These are phyloP conservation scores for Mayetiola destructor DNA, from an alignment of 2,888 invertebrate species.

Conservation along the genomic window DNA sequence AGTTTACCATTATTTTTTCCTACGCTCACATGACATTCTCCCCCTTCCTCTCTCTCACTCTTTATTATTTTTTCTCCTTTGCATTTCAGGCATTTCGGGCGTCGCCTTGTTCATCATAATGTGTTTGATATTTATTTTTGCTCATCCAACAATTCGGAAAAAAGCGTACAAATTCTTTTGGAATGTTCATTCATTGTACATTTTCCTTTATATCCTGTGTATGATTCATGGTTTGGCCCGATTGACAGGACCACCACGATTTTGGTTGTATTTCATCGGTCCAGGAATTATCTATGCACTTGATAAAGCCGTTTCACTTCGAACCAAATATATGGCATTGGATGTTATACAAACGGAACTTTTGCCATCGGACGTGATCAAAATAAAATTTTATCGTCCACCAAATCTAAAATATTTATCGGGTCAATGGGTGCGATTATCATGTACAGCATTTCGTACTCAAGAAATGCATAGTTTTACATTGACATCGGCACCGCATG, in stretches of 20 bases:
- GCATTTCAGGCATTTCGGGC: constrained; percentile 60
- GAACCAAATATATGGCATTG: constrained; percentile 81
- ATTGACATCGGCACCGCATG: constrained; percentile 88
- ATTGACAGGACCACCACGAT: constrained; percentile 77
- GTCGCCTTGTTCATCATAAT: constrained; percentile 77
- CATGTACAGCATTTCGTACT: constrained; percentile 77
- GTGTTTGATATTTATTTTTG: constrained; percentile 93
- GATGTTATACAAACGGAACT: constrained; percentile 89
- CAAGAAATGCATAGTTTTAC: constrained; percentile 93
- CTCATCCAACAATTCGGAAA: constrained; percentile 81
- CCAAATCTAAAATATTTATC: constrained; percentile 87
- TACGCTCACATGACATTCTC: too few relatives aligned
- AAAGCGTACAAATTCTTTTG: constrained; percentile 93
- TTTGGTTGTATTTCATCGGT: constrained; percentile 87
- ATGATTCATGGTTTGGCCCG: constrained; percentile 83
- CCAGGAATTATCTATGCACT: constrained; percentile 80
- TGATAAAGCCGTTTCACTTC: constrained; percentile 83
- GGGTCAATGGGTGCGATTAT: constrained; percentile 87
- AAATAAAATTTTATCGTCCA: constrained; percentile 88
- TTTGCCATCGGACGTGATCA: constrained; percentile 84
- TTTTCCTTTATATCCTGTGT: constrained; percentile 69
- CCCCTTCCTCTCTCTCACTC: too few relatives aligned
- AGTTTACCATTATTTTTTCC: constrained; percentile 18
- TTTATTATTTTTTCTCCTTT: constrained; percentile 13
- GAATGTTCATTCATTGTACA: constrained; percentile 82